Conservation (phyloP, 2,888 invertebrate species). For the Ennomos fuscantarius region DNA sequence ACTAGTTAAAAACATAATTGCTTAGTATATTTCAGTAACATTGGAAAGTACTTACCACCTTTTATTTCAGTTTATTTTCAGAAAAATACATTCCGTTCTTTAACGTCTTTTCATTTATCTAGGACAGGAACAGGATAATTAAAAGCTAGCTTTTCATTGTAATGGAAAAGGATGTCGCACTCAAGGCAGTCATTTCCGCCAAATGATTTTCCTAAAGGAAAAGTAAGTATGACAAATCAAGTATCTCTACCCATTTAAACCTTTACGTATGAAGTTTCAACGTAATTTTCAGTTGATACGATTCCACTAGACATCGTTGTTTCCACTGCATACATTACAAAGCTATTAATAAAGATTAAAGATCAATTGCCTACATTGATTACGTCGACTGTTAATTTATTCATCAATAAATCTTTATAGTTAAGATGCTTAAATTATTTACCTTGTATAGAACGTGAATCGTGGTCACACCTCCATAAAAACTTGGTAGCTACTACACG, state of each 20-base stretch:
- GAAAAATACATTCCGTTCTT: too few species aligned
- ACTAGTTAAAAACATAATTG: too few species aligned
- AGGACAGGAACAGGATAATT: too few species aligned
- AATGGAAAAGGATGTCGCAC: background rate
- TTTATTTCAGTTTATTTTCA: too few species aligned
- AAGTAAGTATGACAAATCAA: background rate
- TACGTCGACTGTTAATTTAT: background rate
- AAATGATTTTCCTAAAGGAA: constrained; percentile 5
- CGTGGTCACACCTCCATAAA: constrained; percentile 3
- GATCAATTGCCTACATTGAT: background rate
- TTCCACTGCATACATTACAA: background rate
- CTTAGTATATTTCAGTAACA: too few species aligned
- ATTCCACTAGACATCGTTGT: background rate
- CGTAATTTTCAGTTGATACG: constrained; percentile 1
- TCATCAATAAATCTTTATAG: background rate
- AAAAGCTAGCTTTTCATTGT: background rate
- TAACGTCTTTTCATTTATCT: background rate
- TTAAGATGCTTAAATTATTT: background rate
- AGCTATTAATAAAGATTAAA: background rate
- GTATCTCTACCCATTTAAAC: background rate
- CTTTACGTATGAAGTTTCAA: background rate
- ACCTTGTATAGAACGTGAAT: constrained; percentile 6
- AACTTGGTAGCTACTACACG: background rate
- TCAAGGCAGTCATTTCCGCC: background rate
- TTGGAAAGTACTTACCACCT: too few species aligned